Base-by-base conservation (phyloP, 2,888 invertebrate genomes). In the Drosophila pegasa region DNA sequence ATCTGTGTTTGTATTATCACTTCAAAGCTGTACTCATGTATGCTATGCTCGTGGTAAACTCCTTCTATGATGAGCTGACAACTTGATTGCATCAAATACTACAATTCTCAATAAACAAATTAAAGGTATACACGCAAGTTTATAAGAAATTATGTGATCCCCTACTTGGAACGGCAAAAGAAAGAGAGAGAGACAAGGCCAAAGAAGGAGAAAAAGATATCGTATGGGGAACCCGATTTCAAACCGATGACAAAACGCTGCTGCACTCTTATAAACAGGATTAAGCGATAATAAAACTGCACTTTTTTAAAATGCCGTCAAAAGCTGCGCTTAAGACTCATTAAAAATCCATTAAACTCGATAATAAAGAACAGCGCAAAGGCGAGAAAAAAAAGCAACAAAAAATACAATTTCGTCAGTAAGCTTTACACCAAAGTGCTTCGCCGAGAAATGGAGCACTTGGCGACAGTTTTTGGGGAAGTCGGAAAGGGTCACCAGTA, bases 281-380 rank as follows among this genome's bases (percentile, higher is more conserved):
- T 87, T 84, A 81, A 71, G 52, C 57, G 81, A 84, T 84, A 84
- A 87, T 78, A 78, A 75, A 78, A 74, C 69, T 83, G 80, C 76
- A 69, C 80, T 71, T 77, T 33, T 33, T 82, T 72, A 61, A 77
- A 76, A 74, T 47, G 82, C 82, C 74, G 76, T 83, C 88, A 85
- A 87, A 85, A 85, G 82, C 82, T 76, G 64, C 68, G 83, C 88
- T 85, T 74, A 75, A 72, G 71, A 61, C 88, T 83, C 83, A 83
- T 83, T 83, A 83, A 83, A 83, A 83, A 85, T 83, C 83, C 83
- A 83, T 83, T 83, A 83, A 83, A 83, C 57, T 66, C 71, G 83
- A 87, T 78, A 84, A 84, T 71, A 66, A 66, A 56, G 59, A 50
- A 35, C 40, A 7, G 22, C 33, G 33, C 40, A 41, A 16, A 18